A percentile compares a stretch with the other conserved stretches of the same genome.
Evolutionary conservation across 2,113 vertebrate genomes (phyloP).

Genomic region (Propithecus coquereli): DNA sequence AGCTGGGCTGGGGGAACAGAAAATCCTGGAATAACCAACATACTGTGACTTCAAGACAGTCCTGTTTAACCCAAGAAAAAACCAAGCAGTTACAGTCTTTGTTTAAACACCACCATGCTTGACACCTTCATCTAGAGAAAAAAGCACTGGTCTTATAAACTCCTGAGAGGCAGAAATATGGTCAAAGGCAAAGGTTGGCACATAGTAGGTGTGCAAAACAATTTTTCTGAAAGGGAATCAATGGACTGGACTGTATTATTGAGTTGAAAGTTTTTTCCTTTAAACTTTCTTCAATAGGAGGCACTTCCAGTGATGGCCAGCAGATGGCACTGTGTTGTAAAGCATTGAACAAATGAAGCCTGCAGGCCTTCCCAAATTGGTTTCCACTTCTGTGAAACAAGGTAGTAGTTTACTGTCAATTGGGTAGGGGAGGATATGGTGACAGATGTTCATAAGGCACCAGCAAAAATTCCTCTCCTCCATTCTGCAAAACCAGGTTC

Average conservation of each 20-base stretch:
- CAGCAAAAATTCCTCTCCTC: not conserved
- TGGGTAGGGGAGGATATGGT: not conserved
- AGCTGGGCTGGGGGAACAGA: not conserved
- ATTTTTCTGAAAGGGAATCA: not conserved
- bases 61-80: not conserved
- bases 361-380: not conserved
- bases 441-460: not conserved
- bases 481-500: not conserved
- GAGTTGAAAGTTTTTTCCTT: not conserved
- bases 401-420: not conserved
- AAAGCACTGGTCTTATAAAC: not conserved
- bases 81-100: not conserved
- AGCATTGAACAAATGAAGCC: not conserved
- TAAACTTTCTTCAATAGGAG: not conserved
- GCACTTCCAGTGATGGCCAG: not conserved
- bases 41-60: not conserved
- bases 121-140: not conserved
- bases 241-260: not conserved
- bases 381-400: not conserved
- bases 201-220: not conserved
- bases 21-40: conserved; percentile 10
- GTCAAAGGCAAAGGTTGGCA: not conserved
- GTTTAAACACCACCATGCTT: not conserved
- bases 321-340: not conserved
- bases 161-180: not conserved